A percentile compares a stretch with the other conserved stretches of the same genome.
phyloP scores from a whole-genome alignment of 92 coral and sea anemone species.

The Epizoanthus illoricatus region DNA sequence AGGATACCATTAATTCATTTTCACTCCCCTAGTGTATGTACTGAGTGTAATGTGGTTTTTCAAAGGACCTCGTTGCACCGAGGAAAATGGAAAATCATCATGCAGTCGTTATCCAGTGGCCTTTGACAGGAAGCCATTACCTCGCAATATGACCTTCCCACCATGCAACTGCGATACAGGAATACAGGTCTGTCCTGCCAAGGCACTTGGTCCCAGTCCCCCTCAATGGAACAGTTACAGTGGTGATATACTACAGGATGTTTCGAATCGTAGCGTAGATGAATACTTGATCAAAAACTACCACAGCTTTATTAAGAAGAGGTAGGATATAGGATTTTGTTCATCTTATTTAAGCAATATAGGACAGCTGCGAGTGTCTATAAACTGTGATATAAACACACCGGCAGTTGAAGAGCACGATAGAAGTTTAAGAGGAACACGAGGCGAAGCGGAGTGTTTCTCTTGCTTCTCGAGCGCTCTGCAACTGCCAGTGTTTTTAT shows the following conservation, averaged over 20 bases:
- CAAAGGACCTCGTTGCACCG: conserved; percentile 8
- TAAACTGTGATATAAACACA: no score
- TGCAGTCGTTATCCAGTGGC: conserved; percentile 63
- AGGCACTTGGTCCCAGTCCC: conserved; percentile 84
- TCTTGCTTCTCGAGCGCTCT: no score
- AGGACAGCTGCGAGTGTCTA: no score
- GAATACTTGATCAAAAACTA: conserved; percentile 85
- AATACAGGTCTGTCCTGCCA: conserved; percentile 78
- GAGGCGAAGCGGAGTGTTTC: no score
- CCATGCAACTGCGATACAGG: conserved; percentile 84
- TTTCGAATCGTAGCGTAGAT: conserved; percentile 74
- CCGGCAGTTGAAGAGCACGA: no score
- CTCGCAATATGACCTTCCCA: conserved; percentile 38
- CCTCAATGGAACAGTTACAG: conserved; percentile 77
- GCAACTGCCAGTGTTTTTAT: no score
- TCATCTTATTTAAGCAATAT: not conserved
- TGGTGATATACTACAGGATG: conserved; percentile 77
- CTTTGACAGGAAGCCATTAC: conserved; percentile 40
- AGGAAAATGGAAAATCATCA: conserved; percentile 37
- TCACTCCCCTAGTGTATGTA: not conserved
- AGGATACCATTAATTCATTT: no score
- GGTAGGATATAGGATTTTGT: conserved; percentile 46
- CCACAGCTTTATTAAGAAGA: conserved; percentile 68
- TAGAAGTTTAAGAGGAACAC: no score
- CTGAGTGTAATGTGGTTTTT: not conserved